Evolutionary conservation across 2,113 vertebrate genomes (phyloP).

Genomic region (Carassius auratus): DNA sequence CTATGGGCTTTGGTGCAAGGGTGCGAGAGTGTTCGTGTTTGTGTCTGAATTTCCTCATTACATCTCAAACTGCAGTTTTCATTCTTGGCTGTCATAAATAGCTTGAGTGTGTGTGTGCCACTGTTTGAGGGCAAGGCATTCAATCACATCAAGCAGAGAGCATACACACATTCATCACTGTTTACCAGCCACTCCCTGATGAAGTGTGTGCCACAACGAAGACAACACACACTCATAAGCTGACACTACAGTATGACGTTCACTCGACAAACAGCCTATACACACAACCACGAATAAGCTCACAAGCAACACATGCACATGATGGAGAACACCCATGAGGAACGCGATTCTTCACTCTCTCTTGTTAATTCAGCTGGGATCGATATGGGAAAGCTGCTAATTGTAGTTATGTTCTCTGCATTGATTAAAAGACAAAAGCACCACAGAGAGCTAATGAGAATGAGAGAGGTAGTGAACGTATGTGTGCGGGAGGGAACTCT

Average conservation of each 20-base stretch:
- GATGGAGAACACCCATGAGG: not conserved
- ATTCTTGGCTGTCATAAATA: slow-evolving; percentile 36
- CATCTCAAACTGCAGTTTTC: slow-evolving; percentile 40
- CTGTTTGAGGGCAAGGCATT: slow-evolving; percentile 4
- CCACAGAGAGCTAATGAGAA: slow-evolving; percentile 32
- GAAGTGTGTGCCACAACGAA: slow-evolving; percentile 12
- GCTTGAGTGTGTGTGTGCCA: slow-evolving; percentile 10
- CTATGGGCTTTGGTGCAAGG: not conserved
- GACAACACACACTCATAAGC: slow-evolving; percentile 11
- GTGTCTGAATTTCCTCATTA: slow-evolving; percentile 39
- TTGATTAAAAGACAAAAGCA: slow-evolving; percentile 43
- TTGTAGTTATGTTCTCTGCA: slow-evolving; percentile 42
- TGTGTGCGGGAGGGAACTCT: not conserved
- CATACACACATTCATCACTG: slow-evolving; percentile 43
- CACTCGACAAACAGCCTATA: not conserved
- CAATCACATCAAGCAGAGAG: slow-evolving; percentile 34
- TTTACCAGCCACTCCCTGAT: not conserved
- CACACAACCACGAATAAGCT: slow-evolving; percentile 6
- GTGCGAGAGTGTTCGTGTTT: not conserved
- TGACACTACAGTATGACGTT: not conserved
- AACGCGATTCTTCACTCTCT: not conserved
- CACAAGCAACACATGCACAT: not conserved
- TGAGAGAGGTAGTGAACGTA: not conserved
- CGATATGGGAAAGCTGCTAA: slow-evolving; percentile 43
- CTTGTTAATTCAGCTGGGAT: slow-evolving; percentile 42